Evolutionary conservation across 1,140 invertebrate species (phyloP), one percentile per base, ranked within the genome.

Genomic region (Planococcus citri): DNA sequence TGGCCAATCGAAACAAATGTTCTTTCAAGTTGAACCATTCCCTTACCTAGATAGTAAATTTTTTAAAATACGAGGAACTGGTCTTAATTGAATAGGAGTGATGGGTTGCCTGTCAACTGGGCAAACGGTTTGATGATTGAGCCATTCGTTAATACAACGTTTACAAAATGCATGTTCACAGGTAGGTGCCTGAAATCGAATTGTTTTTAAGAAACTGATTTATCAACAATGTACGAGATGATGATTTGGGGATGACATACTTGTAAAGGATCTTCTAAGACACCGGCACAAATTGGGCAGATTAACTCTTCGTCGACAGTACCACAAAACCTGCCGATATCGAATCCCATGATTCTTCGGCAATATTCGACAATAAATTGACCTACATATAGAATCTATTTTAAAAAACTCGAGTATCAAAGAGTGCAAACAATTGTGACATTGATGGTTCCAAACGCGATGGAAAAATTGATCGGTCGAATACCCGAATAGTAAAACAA

Each of bases 81-180:
- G 88, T 78, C 92, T 86, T 2, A 97, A 80, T 78, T 96, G 91
- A 70, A 88, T 86, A 17, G 87, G 84, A 27, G 91, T 94, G 69
- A 96, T 88, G 61, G 88, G 83, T 75, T 91, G 91, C 68, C 95
- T 84, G 79, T 97, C 94, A 57, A 97, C 87, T 24, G 95, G 95
- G 79, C 95, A 97, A 22, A 91, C 95, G 17, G 90, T 91, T 76
- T 95, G 92, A 51, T 91, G 83, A 68, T 87, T 88, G 71, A 97
- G 86, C 95, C 95, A 97, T 79, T 97, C 92, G 68, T 89, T 89
- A 73, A 97, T 97, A 78, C 95, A 97, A 20, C 84, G 85, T 75
- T 88, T 85, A 80, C 95, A 97, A 82, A 97, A 97, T 71, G 94
- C 93, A 82, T 97, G 94, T 78, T 97, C 95, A 80, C 94, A 97